phyloP scores from a whole-genome alignment of 1,140 invertebrate species.

The Hylyphantes graminicola region DNA sequence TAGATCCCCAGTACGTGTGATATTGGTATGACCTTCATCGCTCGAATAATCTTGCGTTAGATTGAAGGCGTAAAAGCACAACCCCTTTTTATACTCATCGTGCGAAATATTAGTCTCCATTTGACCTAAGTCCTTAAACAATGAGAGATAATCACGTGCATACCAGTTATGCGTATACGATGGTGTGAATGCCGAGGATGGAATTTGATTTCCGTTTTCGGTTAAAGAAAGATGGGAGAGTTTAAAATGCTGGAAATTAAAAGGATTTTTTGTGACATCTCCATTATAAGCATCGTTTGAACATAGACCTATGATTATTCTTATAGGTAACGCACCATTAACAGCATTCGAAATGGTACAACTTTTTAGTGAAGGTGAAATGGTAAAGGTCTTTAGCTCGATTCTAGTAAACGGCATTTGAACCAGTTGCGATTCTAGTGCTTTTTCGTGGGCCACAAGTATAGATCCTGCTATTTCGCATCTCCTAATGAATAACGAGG shows the following conservation, averaged over 20 bases:
- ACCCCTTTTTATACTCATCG: neutral
- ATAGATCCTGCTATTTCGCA: neutral
- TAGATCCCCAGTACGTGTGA: neutral
- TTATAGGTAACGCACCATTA: neutral
- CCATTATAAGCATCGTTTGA: neutral
- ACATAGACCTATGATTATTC: neutral
- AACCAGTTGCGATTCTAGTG: neutral
- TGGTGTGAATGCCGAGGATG: neutral
- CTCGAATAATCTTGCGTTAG: neutral
- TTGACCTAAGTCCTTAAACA: neutral
- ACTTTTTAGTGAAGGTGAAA: neutral
- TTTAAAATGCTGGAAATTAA: neutral
- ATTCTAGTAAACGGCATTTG: neutral
- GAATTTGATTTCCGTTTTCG: neutral
- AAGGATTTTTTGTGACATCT: slow-evolving; percentile 5
- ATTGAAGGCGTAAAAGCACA: neutral
- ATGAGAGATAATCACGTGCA: neutral
- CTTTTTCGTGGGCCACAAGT: neutral
- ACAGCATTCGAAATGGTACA: neutral
- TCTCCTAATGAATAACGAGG: neutral
- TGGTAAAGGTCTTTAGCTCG: neutral
- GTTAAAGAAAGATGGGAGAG: neutral
- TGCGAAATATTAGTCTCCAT: neutral
- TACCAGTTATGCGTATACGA: neutral
- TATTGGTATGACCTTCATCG: neutral